Conservation (phyloP, 2,113 vertebrate species). For the Empidonax alnorum region DNA sequence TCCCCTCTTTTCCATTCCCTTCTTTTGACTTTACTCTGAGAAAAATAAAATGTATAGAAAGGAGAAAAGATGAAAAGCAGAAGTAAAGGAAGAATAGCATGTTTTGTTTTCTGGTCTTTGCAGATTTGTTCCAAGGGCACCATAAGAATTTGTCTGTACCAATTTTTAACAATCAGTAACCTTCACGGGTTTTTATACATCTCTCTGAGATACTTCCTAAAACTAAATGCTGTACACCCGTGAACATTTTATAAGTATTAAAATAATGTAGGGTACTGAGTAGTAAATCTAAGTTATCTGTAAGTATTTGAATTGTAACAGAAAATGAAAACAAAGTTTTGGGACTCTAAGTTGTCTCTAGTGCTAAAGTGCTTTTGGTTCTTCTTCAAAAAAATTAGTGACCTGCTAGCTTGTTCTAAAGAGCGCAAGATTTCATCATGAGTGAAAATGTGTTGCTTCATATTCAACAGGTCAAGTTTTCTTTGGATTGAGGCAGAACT, state of each 20-base stretch:
- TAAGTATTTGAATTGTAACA: neutral
- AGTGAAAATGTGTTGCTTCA: neutral
- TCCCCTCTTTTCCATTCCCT: neutral
- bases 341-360: neutral
- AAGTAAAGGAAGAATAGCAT: neutral
- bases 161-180: neutral
- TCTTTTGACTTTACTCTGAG: neutral
- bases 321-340: neutral
- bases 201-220: neutral
- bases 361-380: neutral
- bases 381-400: neutral
- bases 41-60: neutral
- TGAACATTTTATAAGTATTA: neutral
- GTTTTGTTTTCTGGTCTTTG: neutral
- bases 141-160: neutral
- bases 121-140: neutral
- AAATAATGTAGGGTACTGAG: neutral
- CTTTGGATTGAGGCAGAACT: neutral
- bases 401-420: neutral
- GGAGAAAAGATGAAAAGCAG: neutral
- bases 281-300: neutral
- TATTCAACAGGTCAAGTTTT: conserved; percentile 28
- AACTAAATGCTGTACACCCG: neutral
- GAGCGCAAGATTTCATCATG: neutral
- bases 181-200: neutral